Percentiles rank a stretch among this genome's conserved stretches.
phyloP scores from a whole-genome alignment of 2,888 invertebrate genomes.

The Harpalus rubripes region DNA sequence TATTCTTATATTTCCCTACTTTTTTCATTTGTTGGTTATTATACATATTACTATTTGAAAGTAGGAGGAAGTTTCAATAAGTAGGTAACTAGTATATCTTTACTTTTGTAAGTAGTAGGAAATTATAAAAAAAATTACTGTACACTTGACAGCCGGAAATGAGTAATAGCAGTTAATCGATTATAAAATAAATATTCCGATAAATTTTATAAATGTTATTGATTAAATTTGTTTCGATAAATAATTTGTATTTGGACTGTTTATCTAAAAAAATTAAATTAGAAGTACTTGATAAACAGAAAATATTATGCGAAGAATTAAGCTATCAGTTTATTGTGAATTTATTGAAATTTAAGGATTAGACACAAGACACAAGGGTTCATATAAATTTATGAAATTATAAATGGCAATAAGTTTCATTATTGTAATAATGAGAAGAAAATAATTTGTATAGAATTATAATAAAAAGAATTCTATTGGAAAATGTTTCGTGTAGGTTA shows the following conservation, averaged over 20 bases:
- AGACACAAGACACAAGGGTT: not conserved
- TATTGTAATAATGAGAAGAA: not conserved
- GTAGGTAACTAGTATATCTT: too few relatives aligned
- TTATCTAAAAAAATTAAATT: constrained; percentile 29
- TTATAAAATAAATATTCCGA: too few relatives aligned
- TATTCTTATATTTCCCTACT: too few relatives aligned
- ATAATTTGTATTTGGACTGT: constrained; percentile 24
- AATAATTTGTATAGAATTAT: not conserved
- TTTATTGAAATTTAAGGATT: constrained; percentile 29
- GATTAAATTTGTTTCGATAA: constrained; percentile 39
- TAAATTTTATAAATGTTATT: constrained; percentile 20
- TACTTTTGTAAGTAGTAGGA: too few relatives aligned
- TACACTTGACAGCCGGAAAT: constrained; percentile 12
- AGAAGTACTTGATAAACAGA: constrained; percentile 2
- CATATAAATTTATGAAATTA: not conserved
- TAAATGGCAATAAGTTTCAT: too few relatives aligned
- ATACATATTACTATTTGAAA: too few relatives aligned
- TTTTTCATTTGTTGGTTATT: too few relatives aligned
- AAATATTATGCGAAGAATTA: constrained; percentile 14
- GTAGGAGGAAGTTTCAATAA: too few relatives aligned
- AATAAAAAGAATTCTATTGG: not conserved
- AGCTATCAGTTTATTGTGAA: constrained; percentile 8
- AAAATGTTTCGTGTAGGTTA: not conserved
- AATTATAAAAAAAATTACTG: not conserved
- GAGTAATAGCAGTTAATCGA: not conserved